Conservation (phyloP, 2,797 vertebrate genomes). For the Artibeus lituratus region DNA sequence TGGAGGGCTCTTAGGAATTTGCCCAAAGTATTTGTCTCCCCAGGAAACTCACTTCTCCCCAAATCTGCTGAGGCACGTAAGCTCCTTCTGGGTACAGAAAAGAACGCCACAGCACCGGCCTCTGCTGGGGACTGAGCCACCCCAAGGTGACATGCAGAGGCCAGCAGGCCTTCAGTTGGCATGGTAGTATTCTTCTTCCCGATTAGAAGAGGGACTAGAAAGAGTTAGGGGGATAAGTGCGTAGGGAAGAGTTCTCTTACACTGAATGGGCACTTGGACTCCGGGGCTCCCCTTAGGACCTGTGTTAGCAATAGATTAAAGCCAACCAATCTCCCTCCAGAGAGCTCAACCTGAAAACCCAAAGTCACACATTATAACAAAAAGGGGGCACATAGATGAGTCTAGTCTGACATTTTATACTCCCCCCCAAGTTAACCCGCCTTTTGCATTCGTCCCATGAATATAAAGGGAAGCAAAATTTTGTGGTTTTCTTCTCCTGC, state of each 20-base stretch:
- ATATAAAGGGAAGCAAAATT: background rate
- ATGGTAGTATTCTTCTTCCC: background rate
- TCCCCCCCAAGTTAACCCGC: background rate
- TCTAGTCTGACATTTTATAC: background rate
- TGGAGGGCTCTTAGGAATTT: accelerated
- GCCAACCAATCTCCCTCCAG: background rate
- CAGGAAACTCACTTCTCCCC: background rate
- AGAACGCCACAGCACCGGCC: background rate
- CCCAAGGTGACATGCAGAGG: accelerated
- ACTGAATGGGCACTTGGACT: no score
- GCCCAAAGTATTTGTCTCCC: accelerated
- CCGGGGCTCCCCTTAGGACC: accelerated
- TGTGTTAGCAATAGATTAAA: background rate
- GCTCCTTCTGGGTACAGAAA: background rate
- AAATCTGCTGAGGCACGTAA: background rate
- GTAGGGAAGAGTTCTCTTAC: background rate
- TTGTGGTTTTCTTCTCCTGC: background rate
- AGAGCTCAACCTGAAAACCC: background rate
- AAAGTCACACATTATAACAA: background rate
- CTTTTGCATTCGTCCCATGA: background rate
- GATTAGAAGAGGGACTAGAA: background rate
- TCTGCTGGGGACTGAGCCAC: background rate
- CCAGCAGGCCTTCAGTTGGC: accelerated
- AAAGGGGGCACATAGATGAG: background rate
- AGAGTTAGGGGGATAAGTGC: accelerated